Base-by-base conservation (phyloP, 37 sponge, comb jelly and placozoan genomes). In the Halichondria panicea region DNA sequence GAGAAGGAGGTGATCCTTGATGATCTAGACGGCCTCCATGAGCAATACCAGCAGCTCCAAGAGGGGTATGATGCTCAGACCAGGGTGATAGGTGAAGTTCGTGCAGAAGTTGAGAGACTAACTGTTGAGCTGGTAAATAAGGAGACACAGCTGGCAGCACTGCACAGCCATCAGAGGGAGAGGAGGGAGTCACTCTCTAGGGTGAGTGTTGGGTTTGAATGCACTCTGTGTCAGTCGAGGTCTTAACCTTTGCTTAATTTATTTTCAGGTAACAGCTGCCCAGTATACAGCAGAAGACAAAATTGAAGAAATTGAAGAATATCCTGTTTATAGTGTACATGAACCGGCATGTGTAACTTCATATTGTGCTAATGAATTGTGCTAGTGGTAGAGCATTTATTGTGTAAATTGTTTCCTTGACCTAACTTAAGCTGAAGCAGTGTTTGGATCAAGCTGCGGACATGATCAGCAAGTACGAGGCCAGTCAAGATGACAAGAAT, bases 1-100 rank as follows among this genome's bases (percentile, higher is more conserved):
- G 83, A 82, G 68, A 54, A 60, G 13, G 89, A 88, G 53, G 50
- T 88, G 7, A 44, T 88, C 43, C 60, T 21, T 52, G 84, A 88
- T 44, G 89, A 88, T 5, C 45, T 88, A 43, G 89, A 88, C 19
- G 70, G 77, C 36, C 31, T 82, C 18, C 77, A 46, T 57, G 89
- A 88, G n/a, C 84, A 88, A 66, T 76, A 88, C 79, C 84, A 88
- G 74, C 68, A 88, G 54, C 53, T 88, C 53, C 66, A 41, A 66
- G 43, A 1, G 53, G 79, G 50, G 34, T 82, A 73, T 72, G 84
- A 81, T 56, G 30, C 55, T 0, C 84, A 77, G 55, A 8, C 79
- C 21, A 70, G 39, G 3, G 82, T 27, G 22, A 60, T 46, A 27
- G 62, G 11, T 11, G 30, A 13, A 21, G 38, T 30, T 48, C 65